Percentiles rank a stretch among this genome's conserved stretches.
These are phyloP conservation scores for Cyanoliseus patagonus DNA, from an alignment of 2,113 vertebrate genomes.

Conservation along the genomic window DNA sequence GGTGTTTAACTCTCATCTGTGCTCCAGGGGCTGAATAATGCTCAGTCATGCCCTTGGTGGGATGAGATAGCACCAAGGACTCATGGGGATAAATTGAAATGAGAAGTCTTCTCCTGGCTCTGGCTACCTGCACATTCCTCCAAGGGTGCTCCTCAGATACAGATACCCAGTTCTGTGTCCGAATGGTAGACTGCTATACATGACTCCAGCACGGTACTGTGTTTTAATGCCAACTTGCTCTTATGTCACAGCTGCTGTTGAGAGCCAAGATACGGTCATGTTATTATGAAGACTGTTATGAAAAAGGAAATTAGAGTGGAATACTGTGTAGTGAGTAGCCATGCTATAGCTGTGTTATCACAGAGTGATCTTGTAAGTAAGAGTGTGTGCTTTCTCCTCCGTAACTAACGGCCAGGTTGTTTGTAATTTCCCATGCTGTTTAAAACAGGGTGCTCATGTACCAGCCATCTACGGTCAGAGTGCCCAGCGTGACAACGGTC, in stretches of 20 bases:
- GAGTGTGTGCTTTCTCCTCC: not conserved
- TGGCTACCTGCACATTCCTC: not conserved
- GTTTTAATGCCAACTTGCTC: conserved; percentile 38
- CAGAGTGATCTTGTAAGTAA: not conserved
- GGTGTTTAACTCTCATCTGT: not conserved
- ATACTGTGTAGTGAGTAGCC: conserved; percentile 54
- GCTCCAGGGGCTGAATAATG: not conserved
- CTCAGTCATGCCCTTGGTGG: fast-evolving
- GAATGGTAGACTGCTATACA: not conserved
- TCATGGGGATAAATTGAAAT: fast-evolving
- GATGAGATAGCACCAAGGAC: not conserved
- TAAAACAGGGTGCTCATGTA: conserved; percentile 89
- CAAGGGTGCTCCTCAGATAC: not conserved
- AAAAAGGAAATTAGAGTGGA: conserved; percentile 43
- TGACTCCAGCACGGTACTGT: conserved; percentile 4
- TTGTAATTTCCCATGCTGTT: conserved; percentile 66
- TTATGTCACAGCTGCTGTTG: conserved; percentile 36
- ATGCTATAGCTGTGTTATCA: not conserved
- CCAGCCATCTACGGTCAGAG: conserved; percentile 86
- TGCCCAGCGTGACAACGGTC: conserved; percentile 84
- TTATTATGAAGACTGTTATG: conserved; percentile 51
- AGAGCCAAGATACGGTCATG: not conserved
- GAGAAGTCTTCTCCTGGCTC: not conserved
- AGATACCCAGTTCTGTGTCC: not conserved
- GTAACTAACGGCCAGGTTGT: conserved; percentile 44